phyloP scores from a whole-genome alignment of 2,797 vertebrate genomes.

The Scyliorhinus canicula region DNA sequence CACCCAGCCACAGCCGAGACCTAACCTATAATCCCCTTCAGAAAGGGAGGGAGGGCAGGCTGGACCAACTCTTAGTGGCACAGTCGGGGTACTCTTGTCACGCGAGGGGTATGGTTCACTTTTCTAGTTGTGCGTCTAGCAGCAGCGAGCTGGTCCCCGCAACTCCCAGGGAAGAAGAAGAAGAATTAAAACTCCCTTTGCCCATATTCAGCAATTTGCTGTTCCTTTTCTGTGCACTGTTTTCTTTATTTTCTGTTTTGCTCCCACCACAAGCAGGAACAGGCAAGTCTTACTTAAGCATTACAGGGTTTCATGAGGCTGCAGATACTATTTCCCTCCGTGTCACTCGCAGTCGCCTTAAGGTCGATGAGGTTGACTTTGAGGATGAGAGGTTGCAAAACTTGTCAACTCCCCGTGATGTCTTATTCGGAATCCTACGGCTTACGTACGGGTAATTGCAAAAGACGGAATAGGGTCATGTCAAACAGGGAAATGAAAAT shows the following conservation, averaged over 20 bases:
- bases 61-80: not conserved
- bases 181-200: not conserved
- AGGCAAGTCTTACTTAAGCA: not conserved
- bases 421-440: too few relatives aligned
- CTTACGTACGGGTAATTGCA: not conserved
- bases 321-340: not conserved
- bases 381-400: not conserved
- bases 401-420: not conserved
- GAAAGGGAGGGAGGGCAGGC: not conserved
- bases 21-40: not conserved
- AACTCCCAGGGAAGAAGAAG: not conserved
- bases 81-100: not conserved
- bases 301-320: not conserved
- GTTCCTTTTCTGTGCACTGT: not conserved
- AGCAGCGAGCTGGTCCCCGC: not conserved
- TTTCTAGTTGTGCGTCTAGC: not conserved
- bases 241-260: not conserved
- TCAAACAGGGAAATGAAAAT: too few relatives aligned
- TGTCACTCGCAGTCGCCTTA: not conserved
- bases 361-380: not conserved
- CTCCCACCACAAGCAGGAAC: not conserved
- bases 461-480: not conserved
- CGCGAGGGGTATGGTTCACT: not conserved
- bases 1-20: not conserved
- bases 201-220: not conserved